phyloP scores from a whole-genome alignment of 2,113 vertebrate species.

The Antigone vipio region DNA sequence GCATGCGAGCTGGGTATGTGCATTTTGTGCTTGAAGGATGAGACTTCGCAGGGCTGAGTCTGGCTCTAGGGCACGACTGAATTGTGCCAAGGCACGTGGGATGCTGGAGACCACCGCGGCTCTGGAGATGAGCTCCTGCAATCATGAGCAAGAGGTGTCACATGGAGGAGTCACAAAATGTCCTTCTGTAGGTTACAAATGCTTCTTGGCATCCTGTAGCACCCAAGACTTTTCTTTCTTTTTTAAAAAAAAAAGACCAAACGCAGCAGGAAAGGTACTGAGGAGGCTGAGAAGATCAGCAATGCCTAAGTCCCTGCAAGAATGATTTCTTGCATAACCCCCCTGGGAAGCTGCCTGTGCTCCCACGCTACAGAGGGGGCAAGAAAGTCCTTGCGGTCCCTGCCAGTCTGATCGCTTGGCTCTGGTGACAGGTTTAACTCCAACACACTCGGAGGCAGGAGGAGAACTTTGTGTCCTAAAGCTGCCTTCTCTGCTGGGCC shows the following conservation, averaged over 20 bases:
- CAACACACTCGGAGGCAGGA: neutral
- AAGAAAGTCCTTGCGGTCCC: neutral
- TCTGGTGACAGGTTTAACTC: neutral
- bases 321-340: neutral
- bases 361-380: neutral
- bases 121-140: neutral
- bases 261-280: neutral
- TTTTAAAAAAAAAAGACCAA: neutral
- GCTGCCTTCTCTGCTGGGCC: neutral
- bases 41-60: neutral
- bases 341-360: neutral
- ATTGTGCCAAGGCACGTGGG: neutral
- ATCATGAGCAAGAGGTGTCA: neutral
- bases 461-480: neutral
- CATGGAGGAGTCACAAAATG: neutral
- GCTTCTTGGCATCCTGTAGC: neutral
- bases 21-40: neutral
- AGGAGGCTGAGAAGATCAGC: neutral
- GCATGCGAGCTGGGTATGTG: rapidly evolving
- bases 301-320: neutral
- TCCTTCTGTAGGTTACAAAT: neutral
- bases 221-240: neutral
- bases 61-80: neutral
- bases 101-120: rapidly evolving
- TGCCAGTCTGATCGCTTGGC: neutral